Conservation (phyloP, 2,113 vertebrate genomes). For the Malurus cyaneus region DNA sequence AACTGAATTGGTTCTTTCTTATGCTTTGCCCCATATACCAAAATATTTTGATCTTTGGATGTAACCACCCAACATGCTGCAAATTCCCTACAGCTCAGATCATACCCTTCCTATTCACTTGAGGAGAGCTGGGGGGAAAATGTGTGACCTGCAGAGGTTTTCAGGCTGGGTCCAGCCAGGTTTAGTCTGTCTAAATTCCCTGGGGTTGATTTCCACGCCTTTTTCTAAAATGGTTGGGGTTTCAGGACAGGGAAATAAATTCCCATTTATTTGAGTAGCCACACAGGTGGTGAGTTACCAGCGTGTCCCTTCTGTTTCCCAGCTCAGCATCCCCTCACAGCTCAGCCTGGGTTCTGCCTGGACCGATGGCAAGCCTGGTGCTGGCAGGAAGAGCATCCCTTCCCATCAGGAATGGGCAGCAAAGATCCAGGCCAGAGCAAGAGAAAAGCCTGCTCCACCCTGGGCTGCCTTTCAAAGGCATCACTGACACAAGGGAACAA, state of each 20-base stretch:
- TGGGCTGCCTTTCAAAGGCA: constrained; percentile 17
- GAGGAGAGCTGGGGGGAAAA: neutral
- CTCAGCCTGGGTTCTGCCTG: neutral
- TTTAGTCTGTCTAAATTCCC: neutral
- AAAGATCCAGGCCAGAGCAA: neutral
- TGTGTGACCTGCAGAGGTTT: neutral
- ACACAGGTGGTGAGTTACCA: neutral
- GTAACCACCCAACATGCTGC: constrained; percentile 28
- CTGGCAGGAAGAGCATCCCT: neutral
- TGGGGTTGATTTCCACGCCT: neutral
- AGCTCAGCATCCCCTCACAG: fast-evolving
- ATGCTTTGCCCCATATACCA: neutral
- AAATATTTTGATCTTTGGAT: constrained; percentile 37
- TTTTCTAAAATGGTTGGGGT: neutral
- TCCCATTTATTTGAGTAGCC: neutral
- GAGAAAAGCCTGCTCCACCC: neutral
- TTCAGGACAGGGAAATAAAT: neutral
- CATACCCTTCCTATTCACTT: neutral
- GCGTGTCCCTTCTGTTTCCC: neutral
- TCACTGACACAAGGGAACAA: neutral
- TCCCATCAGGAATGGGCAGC: neutral
- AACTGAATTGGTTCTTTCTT: constrained; percentile 52
- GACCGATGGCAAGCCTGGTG: fast-evolving
- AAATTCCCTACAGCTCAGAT: constrained; percentile 42
- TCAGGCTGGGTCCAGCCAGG: neutral